These are phyloP conservation scores for Scaptomyza reducta DNA, from an alignment of 2,888 invertebrate species.

Conservation along the genomic window DNA sequence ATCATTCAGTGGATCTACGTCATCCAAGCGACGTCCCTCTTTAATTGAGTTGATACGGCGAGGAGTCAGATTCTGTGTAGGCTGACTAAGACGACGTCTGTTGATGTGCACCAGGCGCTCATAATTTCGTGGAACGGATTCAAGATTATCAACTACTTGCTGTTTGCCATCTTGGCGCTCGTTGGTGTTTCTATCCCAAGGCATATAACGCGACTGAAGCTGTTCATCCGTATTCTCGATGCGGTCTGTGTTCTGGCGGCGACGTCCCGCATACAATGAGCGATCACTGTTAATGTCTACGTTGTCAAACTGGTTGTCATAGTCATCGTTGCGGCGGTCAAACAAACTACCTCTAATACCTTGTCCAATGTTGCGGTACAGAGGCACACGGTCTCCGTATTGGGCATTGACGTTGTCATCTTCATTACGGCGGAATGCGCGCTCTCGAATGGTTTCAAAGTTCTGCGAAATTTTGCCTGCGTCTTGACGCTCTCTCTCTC, in stretches of 20 bases:
- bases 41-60: slow-evolving; percentile 35
- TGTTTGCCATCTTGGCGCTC: not conserved
- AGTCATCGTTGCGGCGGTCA: not conserved
- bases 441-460: slow-evolving; percentile 22
- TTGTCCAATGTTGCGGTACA: slow-evolving; percentile 40
- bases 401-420: slow-evolving; percentile 4
- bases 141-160: slow-evolving; percentile 27
- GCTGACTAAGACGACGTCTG: slow-evolving; percentile 53
- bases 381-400: slow-evolving; percentile 32
- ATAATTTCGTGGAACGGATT: slow-evolving; percentile 44
- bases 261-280: slow-evolving; percentile 59
- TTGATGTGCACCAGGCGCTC: slow-evolving; percentile 69
- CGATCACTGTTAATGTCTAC: slow-evolving; percentile 48
- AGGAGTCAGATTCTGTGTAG: slow-evolving; percentile 8
- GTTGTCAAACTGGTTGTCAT: slow-evolving; percentile 42
- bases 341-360: slow-evolving; percentile 12
- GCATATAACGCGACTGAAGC: slow-evolving; percentile 20
- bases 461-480: slow-evolving; percentile 8
- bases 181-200: not conserved
- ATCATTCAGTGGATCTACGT: not conserved
- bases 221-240: slow-evolving; percentile 27
- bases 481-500: not conserved
- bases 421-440: slow-evolving; percentile 13
- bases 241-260: slow-evolving; percentile 44
- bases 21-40: slow-evolving; percentile 42